Percentiles rank a stretch among this genome's conserved stretches.
These are phyloP conservation scores for Phalera bucephala DNA, from an alignment of 2,888 invertebrate species.

Conservation along the genomic window DNA sequence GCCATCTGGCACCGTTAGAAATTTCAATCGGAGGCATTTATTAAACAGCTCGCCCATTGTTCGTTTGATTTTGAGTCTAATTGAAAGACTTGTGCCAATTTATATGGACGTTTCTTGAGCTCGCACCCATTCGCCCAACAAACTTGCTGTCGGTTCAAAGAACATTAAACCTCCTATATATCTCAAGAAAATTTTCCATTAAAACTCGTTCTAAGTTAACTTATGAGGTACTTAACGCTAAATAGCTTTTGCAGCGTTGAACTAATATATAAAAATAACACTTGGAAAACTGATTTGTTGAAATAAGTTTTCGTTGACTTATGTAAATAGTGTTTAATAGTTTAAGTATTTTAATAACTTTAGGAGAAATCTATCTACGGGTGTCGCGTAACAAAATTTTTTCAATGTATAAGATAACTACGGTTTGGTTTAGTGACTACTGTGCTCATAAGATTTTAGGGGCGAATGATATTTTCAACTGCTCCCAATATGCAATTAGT, in stretches of 20 bases:
- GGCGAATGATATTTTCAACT: no score
- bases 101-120: constrained; percentile 19
- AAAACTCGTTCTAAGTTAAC: constrained; percentile 6
- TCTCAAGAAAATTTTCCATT: constrained; percentile 10
- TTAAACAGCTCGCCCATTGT: constrained; percentile 56
- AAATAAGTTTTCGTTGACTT: no score
- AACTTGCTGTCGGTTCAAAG: constrained; percentile 10
- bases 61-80: constrained; percentile 48
- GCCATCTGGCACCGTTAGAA: constrained; percentile 59
- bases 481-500: no score
- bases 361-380: no score
- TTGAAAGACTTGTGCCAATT: constrained; percentile 35
- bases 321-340: no score
- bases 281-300: not conserved
- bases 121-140: constrained; percentile 13
- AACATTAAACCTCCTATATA: constrained; percentile 21
- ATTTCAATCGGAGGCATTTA: constrained; percentile 63
- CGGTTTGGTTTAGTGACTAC: no score
- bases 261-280: not conserved
- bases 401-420: no score
- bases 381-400: no score
- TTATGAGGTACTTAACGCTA: constrained; percentile 1
- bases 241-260: no score
- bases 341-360: no score
- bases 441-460: no score